Conservation (phyloP, 2,888 invertebrate genomes). For the Synergus japonicus region DNA sequence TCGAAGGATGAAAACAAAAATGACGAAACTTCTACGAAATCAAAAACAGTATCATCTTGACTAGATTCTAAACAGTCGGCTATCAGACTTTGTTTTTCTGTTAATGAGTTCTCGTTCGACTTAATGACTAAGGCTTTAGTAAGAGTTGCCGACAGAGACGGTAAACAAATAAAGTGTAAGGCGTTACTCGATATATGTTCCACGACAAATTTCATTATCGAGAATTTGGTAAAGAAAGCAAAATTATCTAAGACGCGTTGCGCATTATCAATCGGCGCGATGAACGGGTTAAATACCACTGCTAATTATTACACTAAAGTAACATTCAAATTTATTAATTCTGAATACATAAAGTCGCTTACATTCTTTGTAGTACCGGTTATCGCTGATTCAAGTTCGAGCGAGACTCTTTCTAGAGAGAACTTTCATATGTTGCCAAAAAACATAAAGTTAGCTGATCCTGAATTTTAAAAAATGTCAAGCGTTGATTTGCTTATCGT, state of each 20-base stretch:
- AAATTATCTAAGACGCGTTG: not conserved
- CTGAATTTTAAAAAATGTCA: conserved; percentile 47
- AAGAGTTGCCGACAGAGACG: not conserved
- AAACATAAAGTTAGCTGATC: conserved; percentile 50
- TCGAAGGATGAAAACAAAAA: not conserved
- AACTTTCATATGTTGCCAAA: conserved; percentile 39
- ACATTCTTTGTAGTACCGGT: conserved; percentile 32
- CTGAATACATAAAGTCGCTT: conserved; percentile 5
- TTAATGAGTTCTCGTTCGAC: not conserved
- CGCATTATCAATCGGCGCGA: not conserved
- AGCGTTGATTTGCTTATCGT: conserved; percentile 49
- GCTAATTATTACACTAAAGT: not conserved
- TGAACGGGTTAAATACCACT: not conserved
- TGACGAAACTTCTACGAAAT: not conserved
- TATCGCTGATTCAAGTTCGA: conserved; percentile 20
- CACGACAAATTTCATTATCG: conserved; percentile 20
- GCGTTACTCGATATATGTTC: conserved; percentile 37
- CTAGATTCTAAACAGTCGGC: not conserved
- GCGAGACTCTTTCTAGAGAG: conserved; percentile 26
- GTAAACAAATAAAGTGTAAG: not conserved
- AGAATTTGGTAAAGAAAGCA: not conserved
- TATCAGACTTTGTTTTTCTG: not conserved
- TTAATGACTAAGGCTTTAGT: conserved; percentile 36
- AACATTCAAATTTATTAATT: not conserved
- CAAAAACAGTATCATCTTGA: not conserved